Conservation (phyloP, 2,113 vertebrate species). For the Spermophilus dauricus region DNA sequence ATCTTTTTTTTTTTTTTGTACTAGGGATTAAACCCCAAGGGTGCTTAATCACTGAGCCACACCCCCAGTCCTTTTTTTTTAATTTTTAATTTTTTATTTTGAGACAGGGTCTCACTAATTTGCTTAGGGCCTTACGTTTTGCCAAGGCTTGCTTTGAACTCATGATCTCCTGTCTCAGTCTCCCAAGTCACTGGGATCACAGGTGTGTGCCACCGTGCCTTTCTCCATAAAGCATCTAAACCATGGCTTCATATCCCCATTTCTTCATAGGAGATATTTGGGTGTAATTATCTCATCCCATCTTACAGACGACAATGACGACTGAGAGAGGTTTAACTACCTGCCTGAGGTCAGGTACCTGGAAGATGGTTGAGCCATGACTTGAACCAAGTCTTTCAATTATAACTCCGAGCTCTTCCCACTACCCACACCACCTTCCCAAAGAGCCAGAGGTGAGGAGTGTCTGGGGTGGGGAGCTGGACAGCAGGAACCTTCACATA, state of each 20-base stretch:
- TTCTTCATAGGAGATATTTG: background rate
- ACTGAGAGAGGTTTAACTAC: background rate
- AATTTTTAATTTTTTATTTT: background rate
- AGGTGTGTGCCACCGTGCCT: background rate
- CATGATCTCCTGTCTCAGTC: background rate
- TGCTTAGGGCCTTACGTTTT: background rate
- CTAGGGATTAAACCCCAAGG: too few relatives aligned
- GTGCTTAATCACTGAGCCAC: too few relatives aligned
- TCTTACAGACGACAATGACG: background rate
- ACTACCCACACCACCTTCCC: background rate
- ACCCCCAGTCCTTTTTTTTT: background rate
- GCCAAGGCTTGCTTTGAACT: background rate
- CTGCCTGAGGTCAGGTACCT: background rate
- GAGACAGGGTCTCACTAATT: background rate
- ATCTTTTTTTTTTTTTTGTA: too few relatives aligned
- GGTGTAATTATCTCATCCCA: background rate
- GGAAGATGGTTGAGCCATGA: background rate
- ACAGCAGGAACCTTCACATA: slow-evolving; percentile 81
- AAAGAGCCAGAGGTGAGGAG: background rate
- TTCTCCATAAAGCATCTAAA: background rate
- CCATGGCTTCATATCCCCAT: background rate
- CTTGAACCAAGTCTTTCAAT: background rate
- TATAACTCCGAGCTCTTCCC: background rate
- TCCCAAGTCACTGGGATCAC: background rate
- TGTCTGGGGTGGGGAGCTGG: fast-evolving